Evolutionary conservation across 2,888 invertebrate genomes (phyloP), one percentile per base, ranked within the genome.

Genomic region (Caenorhabditis doughertyi): DNA sequence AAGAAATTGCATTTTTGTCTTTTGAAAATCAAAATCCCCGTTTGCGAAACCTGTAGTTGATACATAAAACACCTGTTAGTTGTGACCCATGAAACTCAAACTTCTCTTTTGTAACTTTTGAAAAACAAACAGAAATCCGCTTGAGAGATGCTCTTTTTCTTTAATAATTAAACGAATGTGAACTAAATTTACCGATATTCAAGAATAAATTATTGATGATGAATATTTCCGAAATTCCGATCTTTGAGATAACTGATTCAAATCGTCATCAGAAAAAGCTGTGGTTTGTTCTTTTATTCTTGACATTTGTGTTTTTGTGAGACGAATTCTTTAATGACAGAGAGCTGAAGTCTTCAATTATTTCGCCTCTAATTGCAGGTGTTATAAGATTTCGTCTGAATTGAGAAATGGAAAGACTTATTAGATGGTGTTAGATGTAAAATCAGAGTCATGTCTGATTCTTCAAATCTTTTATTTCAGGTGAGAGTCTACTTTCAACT

Each of bases 81-180:
- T 62, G 47, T 53, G 72, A 72, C 49, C 23, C 42, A 42, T 44
- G 13, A 25, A 25, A 35, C 35, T 47, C n/a, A n/a, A n/a, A n/a
- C 18, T 47, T 42, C 55, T 44, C 27, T 18, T 25, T n/a, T 39
- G 9, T 27, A 27, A 21, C 25, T 8, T 47, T 47, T 47, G 11
- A 18, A 18, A 47, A 47, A 42, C n/a, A n/a, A n/a, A n/a, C n/a
- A n/a, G n/a, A 42, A 53, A 55, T 7, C 44, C 44, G 53, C 64
- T 73, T 73, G 44, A 65, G 64, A 73, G 62, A 73, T 65, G 39
- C 44, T 55, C 44, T 65, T 47, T 51, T 35, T 51, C 8, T 51
- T 51, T 62, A 29, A 62, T 72, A 72, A 62, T 74, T 35, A 74
- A 74, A 74, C 65, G 65, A 65, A 74, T 74, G 65, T 74, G 65